Evolutionary conservation across 1,140 invertebrate genomes (phyloP).

Genomic region (Hydropsyche tenuis): DNA sequence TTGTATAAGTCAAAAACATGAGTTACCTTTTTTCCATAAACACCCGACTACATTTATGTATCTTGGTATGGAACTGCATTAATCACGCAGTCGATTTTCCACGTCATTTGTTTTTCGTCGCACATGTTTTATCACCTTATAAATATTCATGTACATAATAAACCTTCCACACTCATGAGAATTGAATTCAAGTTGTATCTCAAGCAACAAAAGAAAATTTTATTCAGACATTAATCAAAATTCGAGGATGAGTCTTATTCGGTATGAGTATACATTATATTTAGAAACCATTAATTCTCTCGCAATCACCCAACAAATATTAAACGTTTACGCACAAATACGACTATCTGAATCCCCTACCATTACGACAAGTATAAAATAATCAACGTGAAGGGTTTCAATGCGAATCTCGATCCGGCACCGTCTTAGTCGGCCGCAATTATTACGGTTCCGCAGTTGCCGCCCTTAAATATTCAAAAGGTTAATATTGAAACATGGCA

Average conservation of each 20-base stretch:
- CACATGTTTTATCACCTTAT: background rate
- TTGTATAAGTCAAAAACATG: background rate
- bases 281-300: no score
- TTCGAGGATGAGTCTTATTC: no score
- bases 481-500: constrained; percentile 41
- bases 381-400: no score
- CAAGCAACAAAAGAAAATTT: no score
- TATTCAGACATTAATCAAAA: no score
- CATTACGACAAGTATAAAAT: no score
- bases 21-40: background rate
- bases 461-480: constrained; percentile 40
- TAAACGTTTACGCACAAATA: no score
- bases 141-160: background rate
- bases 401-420: background rate
- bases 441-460: constrained; percentile 31
- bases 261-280: no score
- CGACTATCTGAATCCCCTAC: no score
- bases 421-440: constrained; percentile 32
- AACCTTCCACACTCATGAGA: no score
- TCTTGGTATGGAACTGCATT: background rate
- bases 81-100: background rate
- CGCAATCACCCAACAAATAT: no score
- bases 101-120: background rate
- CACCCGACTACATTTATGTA: background rate
- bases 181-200: no score